These are phyloP conservation scores for Euschistus heros DNA, from an alignment of 1,140 invertebrate genomes.

Conservation along the genomic window DNA sequence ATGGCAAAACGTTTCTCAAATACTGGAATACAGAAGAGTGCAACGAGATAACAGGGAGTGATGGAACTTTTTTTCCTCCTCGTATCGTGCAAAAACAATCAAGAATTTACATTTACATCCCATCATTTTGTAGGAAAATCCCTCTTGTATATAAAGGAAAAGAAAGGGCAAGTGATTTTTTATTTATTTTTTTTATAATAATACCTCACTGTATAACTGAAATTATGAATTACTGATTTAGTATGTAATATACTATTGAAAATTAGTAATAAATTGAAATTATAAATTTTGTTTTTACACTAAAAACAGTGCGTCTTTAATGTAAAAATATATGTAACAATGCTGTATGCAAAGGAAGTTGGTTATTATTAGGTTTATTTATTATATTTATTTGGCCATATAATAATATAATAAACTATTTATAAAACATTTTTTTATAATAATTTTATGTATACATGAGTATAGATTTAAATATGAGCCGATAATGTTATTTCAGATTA, in stretches of 20 bases:
- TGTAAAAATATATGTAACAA: neutral
- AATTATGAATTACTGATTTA: neutral
- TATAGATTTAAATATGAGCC: neutral
- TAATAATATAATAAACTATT: no score
- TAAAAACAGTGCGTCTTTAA: neutral
- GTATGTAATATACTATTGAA: no score
- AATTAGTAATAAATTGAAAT: no score
- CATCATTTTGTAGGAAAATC: conserved; percentile 9
- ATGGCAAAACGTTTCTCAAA: neutral
- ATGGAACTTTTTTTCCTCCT: conserved; percentile 20
- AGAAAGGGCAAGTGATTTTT: neutral
- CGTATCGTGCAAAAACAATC: neutral
- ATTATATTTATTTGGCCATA: neutral
- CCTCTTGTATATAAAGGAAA: neutral
- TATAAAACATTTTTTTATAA: neutral
- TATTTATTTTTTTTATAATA: neutral
- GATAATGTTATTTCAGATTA: conserved; percentile 8
- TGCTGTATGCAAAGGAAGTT: no score
- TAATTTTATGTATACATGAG: neutral
- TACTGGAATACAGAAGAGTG: conserved; percentile 6
- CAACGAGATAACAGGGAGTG: conserved; percentile 8
- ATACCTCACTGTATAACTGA: neutral
- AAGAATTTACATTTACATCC: conserved; percentile 3
- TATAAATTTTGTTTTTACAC: no score
- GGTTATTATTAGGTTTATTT: neutral